Evolutionary conservation across 2,888 invertebrate genomes (phyloP), one percentile per base, ranked within the genome.

Genomic region (Lacanobia wlatinum): DNA sequence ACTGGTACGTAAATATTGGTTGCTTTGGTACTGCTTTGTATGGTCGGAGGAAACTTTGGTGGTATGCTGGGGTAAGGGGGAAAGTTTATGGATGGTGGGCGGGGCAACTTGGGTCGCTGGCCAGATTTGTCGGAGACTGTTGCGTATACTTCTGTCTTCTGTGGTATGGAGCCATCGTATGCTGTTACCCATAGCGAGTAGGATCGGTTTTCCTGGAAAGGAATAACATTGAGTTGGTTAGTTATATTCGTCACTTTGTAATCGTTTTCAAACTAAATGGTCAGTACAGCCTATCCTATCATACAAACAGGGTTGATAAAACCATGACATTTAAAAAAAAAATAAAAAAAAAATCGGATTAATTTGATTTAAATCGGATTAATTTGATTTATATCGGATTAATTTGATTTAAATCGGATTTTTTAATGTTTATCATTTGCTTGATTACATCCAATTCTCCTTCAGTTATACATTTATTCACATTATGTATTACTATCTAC

Each of bases 161-260:
- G 95, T 1, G 95, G 95, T 78, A 96, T 93, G 2, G 92, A 92
- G 2, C 95, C 95, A 69, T 94, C 95, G 68, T 91, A 88, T 18
- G 94, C 93, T 59, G 94, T 95, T 40, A 96, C 95, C 96, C 96
- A 96, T 50, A 96, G 84, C 0, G 94, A 95, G 76, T 94, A 96
- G 2, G 95, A 91, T 53, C 89, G 89, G 76, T 95, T 95, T 89
- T 95, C 95, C 96, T 96, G 92, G 48, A 93, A 94, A 52, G 46
- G 28, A 16, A 84, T 50, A 76, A 72, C 55, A 21, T 12, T 12
- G 12, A 46, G 0, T 18, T 62, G 23, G 12, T 66, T 48, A 65
- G 10, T n/a, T 38, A 12, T n/a, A 38, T 34, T n/a, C 12, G 12
- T 58, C 12, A 7, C n/a, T 5, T 2, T n/a, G 9, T 9, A 10